phyloP scores from a whole-genome alignment of 2,797 vertebrate genomes.

The Amphiprion clarkii region DNA sequence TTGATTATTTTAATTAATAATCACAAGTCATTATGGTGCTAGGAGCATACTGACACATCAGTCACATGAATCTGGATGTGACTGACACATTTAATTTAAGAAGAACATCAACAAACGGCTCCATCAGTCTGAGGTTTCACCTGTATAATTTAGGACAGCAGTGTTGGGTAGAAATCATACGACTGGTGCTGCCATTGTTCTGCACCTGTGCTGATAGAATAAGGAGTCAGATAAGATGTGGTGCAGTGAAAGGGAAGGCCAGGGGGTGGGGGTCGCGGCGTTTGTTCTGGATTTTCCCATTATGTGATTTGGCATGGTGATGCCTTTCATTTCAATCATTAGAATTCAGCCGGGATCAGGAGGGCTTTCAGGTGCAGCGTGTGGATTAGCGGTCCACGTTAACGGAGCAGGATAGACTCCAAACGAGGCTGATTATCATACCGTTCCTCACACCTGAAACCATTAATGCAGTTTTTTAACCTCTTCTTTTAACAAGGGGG shows the following conservation, averaged over 20 bases:
- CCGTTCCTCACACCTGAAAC: conserved; percentile 74
- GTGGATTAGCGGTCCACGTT: conserved; percentile 75
- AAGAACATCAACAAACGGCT: background rate
- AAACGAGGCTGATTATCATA: conserved; percentile 73
- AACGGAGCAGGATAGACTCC: conserved; percentile 59
- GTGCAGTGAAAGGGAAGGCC: conserved; percentile 48
- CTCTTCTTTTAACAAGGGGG: conserved; percentile 42
- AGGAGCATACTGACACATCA: too few relatives aligned
- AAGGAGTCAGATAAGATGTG: conserved; percentile 63
- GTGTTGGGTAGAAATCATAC: background rate
- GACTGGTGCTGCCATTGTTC: conserved; percentile 56
- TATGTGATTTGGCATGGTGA: conserved; percentile 69
- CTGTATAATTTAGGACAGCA: conserved; percentile 24
- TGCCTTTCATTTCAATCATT: conserved; percentile 77
- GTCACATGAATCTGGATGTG: too few relatives aligned
- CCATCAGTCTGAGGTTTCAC: background rate
- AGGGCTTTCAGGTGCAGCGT: conserved; percentile 75
- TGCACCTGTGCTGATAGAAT: conserved; percentile 62
- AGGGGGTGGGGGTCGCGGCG: conserved; percentile 28
- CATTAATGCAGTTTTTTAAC: conserved; percentile 74
- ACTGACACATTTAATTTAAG: background rate
- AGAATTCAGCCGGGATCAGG: conserved; percentile 78
- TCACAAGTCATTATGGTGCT: too few relatives aligned
- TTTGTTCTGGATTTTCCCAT: conserved; percentile 72
- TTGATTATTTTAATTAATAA: too few relatives aligned